Conservation (phyloP, 2,797 vertebrate species). For the Cynodonichthys magdalenae region DNA sequence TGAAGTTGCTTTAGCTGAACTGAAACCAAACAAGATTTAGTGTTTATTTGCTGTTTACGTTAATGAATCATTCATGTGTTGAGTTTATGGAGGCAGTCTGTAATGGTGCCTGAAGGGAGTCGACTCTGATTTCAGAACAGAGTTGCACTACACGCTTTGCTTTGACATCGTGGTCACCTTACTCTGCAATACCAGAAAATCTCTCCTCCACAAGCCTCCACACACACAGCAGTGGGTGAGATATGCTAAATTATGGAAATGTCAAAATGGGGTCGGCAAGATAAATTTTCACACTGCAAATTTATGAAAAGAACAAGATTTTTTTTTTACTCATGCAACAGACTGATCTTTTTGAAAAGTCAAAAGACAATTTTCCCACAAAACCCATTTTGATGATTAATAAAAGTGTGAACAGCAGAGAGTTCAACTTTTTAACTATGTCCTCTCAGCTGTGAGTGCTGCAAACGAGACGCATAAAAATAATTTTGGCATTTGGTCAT, state of each 20-base stretch:
- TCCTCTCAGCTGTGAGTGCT: conserved; percentile 22
- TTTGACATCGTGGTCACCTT: conserved; percentile 43
- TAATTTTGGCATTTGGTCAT: conserved; percentile 38
- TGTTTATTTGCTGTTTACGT: conserved; percentile 56
- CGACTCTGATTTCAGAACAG: conserved; percentile 29
- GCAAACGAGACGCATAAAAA: conserved; percentile 25
- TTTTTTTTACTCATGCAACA: conserved; percentile 18
- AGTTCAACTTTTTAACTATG: conserved; percentile 51
- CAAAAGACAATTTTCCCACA: not conserved
- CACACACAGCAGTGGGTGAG: conserved; percentile 5
- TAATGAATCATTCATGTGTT: conserved; percentile 65
- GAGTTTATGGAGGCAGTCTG: conserved; percentile 39
- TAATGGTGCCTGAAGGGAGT: conserved; percentile 51
- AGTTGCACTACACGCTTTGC: conserved; percentile 41
- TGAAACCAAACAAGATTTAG: conserved; percentile 35
- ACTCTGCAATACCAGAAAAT: conserved; percentile 18
- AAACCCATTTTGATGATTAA: conserved; percentile 37
- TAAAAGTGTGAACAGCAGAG: conserved; percentile 34
- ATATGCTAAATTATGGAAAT: conserved; percentile 39
- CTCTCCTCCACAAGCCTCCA: conserved; percentile 22
- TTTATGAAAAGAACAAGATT: conserved; percentile 32
- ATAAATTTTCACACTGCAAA: conserved; percentile 18
- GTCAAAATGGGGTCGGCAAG: conserved; percentile 52
- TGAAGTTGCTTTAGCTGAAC: conserved; percentile 47
- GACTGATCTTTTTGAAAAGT: conserved; percentile 14